phyloP scores from a whole-genome alignment of 2,797 vertebrate species.

The Macropus fuliginosus region DNA sequence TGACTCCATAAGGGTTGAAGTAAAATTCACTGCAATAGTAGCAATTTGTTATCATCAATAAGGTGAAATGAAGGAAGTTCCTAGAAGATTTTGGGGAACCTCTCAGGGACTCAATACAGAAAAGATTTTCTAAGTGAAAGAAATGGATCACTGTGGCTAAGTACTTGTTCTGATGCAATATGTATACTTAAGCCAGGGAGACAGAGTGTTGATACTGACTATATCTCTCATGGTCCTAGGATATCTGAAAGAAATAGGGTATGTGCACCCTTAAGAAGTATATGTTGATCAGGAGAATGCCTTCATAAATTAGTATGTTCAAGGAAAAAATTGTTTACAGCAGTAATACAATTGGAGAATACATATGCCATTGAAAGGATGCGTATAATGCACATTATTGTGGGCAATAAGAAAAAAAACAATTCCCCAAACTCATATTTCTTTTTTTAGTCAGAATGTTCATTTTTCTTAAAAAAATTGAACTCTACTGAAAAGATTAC shows the following conservation, averaged over 20 bases:
- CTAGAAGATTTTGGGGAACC: not conserved
- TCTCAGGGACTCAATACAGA: not conserved
- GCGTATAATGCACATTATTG: constrained; percentile 25
- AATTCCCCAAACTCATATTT: not conserved
- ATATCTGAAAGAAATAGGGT: not conserved
- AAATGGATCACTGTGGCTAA: not conserved
- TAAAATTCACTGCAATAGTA: not conserved
- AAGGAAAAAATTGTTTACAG: not conserved
- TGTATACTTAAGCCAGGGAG: not conserved
- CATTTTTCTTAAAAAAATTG: constrained; percentile 41
- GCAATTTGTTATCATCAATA: not conserved
- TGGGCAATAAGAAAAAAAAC: not conserved
- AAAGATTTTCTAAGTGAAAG: not conserved
- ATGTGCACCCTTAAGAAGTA: not conserved
- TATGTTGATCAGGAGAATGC: not conserved
- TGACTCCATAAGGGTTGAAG: not conserved
- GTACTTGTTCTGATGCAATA: not conserved
- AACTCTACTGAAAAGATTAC: not conserved
- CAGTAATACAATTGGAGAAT: not conserved
- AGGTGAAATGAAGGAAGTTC: not conserved
- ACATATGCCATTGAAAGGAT: constrained; percentile 5
- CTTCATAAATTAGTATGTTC: not conserved
- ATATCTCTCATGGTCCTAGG: not conserved
- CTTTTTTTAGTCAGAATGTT: constrained; percentile 6
- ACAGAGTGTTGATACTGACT: not conserved